Evolutionary conservation across 1,140 invertebrate genomes (phyloP).

Genomic region (Adoxophyes honmai): DNA sequence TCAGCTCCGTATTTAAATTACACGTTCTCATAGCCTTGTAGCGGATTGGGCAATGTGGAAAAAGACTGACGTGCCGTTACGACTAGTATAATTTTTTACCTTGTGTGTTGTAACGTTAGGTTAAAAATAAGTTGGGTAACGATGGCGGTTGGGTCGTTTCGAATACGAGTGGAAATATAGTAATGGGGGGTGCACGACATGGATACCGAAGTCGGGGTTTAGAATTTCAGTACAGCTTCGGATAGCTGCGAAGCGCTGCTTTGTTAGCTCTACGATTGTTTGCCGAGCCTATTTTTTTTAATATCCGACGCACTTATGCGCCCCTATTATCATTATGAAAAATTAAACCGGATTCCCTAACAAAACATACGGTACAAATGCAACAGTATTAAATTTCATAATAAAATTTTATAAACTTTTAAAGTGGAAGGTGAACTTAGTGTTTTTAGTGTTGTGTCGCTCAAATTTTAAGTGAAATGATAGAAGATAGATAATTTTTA

Average conservation of each 20-base stretch:
- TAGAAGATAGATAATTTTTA: slow-evolving; percentile 41
- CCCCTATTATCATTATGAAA: slow-evolving; percentile 33
- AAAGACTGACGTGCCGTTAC: slow-evolving; percentile 28
- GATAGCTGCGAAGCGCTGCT: slow-evolving; percentile 71
- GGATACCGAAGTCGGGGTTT: slow-evolving; percentile 73
- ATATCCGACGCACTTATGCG: slow-evolving; percentile 33
- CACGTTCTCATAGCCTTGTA: slow-evolving; percentile 76
- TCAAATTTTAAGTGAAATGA: slow-evolving; percentile 38
- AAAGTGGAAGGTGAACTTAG: slow-evolving; percentile 45
- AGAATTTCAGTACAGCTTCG: slow-evolving; percentile 76
- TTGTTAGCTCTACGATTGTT: slow-evolving; percentile 69
- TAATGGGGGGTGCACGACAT: slow-evolving; percentile 74
- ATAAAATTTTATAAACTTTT: slow-evolving; percentile 13
- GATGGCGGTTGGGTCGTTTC: slow-evolving; percentile 32
- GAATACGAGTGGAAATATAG: slow-evolving; percentile 54
- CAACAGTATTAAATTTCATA: slow-evolving; percentile 18
- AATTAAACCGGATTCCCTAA: slow-evolving; percentile 28
- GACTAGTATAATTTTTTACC: slow-evolving; percentile 21
- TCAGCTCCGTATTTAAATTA: slow-evolving; percentile 73
- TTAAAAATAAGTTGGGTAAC: slow-evolving; percentile 15
- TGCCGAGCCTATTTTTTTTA: slow-evolving; percentile 62
- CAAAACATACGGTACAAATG: slow-evolving; percentile 14
- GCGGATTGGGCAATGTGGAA: slow-evolving; percentile 23
- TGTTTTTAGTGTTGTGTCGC: slow-evolving; percentile 17
- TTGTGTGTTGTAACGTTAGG: slow-evolving; percentile 8